A percentile compares a stretch with the other conserved stretches of the same genome.
These are phyloP conservation scores for Calameuta idolon DNA, from an alignment of 2,888 invertebrate genomes.

Conservation along the genomic window DNA sequence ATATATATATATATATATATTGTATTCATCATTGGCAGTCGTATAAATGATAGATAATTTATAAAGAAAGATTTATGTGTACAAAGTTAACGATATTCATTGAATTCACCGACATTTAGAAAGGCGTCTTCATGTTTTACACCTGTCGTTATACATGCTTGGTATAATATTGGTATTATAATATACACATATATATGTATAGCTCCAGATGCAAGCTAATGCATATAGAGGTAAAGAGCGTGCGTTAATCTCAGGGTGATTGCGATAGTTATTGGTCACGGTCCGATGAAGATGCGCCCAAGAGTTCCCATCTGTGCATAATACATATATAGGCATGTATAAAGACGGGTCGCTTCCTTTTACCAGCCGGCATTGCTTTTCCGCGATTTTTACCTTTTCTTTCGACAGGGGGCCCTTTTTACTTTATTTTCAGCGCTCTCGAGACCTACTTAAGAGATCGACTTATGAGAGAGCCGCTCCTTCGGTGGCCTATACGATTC, in stretches of 20 bases:
- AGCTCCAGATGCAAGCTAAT: neutral
- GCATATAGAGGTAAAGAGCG: neutral
- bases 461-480: slow-evolving; percentile 41
- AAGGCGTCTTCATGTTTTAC: neutral
- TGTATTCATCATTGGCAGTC: neutral
- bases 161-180: neutral
- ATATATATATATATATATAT: neutral
- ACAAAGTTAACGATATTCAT: neutral
- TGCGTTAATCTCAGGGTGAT: slow-evolving; percentile 31
- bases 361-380: slow-evolving; percentile 1
- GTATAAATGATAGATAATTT: neutral
- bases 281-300: slow-evolving; percentile 35
- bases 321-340: neutral
- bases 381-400: slow-evolving; percentile 9
- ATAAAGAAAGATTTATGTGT: neutral
- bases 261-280: slow-evolving; percentile 53
- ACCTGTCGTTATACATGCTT: neutral
- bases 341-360: neutral
- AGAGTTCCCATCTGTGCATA: slow-evolving; percentile 16
- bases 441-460: slow-evolving; percentile 52
- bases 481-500: slow-evolving; percentile 24
- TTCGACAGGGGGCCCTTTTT: neutral
- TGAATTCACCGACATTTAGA: neutral
- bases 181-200: neutral
- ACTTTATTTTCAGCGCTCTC: slow-evolving; percentile 28